Base-by-base conservation (phyloP, 2,888 invertebrate genomes). In the Dendrolimus pini region DNA sequence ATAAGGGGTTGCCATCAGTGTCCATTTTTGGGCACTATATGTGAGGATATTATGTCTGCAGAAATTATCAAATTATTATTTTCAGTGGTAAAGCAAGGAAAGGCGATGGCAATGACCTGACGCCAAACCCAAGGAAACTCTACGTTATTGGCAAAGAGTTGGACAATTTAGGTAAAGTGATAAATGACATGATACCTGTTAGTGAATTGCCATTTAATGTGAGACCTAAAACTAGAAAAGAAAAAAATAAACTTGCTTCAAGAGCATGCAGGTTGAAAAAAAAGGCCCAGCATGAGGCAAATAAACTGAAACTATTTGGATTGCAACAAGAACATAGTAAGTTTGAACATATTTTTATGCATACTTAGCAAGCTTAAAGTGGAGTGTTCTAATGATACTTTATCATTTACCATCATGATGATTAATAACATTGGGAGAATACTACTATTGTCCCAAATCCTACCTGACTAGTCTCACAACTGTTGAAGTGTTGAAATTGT, bases 281-380 rank as follows among this genome's bases (percentile, higher is more conserved):
- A 87, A 99, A 99, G 89, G 99, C 99, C 7, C 99, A 99, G 79
- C 99, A 99, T 82, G 99, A 99, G 86, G 99, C 99, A 2, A 99
- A 99, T 80, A 99, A 99, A 89, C 94, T 99, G 59, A 99, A 99
- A 89, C 89, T 99, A 2, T 96, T 94, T 78, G 99, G 99, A 52
- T 92, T 99, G 69, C 97, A 98, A 83, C 93, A 94, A 72, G 99
- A 99, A 87, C 99, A 99, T 83, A 96, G 98, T 97, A 91, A 94
- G 95, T 93, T 47, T 10, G 6, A 30, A 30, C 30, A 6, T 30
- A 30, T 30, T 30, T 30, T 30, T 30, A 30, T 30, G 6, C 30
- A 30, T 30, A 30, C 30, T 3, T 30, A 30, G 3, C 6, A 3
- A 18, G 18, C 18, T 18, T 18, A 18, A 18, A 18, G 18, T 30